Conservation (phyloP, 2,797 vertebrate genomes). For the Enteromius thamalakanensis region DNA sequence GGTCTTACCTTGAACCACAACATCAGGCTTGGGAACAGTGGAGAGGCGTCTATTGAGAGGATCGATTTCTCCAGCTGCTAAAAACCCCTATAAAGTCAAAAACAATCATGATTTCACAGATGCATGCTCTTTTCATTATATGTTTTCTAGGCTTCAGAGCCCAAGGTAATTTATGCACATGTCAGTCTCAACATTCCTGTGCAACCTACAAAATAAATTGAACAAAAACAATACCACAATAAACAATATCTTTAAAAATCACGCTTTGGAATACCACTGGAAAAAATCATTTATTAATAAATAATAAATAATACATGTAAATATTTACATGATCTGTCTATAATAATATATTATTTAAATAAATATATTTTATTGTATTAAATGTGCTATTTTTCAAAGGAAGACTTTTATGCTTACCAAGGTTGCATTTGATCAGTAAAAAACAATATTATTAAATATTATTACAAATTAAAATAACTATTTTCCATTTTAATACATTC, state of each 20-base stretch:
- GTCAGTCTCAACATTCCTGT: background rate
- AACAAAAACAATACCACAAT: background rate
- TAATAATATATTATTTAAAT: too few relatives aligned
- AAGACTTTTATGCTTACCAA: background rate
- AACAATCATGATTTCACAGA: background rate
- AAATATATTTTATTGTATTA: too few relatives aligned
- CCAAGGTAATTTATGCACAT: background rate
- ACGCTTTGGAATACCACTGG: background rate
- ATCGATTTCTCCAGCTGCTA: slow-evolving; percentile 95
- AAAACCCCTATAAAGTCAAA: slow-evolving; percentile 82
- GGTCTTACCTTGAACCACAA: slow-evolving; percentile 91
- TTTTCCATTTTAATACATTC: background rate
- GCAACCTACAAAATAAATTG: background rate
- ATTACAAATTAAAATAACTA: background rate
- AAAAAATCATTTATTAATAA: background rate
- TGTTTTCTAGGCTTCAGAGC: background rate
- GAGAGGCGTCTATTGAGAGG: slow-evolving; percentile 93
- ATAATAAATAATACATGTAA: too few relatives aligned
- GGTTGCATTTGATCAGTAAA: background rate
- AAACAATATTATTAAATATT: background rate
- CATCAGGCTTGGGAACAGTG: slow-evolving; percentile 92
- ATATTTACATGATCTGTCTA: background rate
- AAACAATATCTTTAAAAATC: background rate
- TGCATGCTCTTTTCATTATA: background rate
- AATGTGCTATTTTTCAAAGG: too few relatives aligned